Evolutionary conservation across 2,888 invertebrate genomes (phyloP).

Genomic region (Agonopterix alstromeriana): DNA sequence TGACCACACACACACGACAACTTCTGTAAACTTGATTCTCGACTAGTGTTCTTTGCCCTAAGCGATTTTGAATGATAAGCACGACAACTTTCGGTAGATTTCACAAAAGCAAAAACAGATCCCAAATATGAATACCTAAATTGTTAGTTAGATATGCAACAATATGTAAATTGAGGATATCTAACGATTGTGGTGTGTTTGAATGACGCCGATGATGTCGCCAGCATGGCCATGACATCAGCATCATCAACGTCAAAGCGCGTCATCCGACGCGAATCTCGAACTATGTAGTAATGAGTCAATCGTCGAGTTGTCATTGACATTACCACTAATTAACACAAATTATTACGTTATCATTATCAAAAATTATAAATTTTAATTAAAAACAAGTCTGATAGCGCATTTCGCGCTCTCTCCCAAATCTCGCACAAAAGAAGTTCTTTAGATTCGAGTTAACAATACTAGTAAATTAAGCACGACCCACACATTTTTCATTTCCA

Average conservation of each 20-base stretch:
- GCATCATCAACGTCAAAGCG: conserved; percentile 47
- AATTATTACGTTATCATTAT: neutral
- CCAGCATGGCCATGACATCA: conserved; percentile 63
- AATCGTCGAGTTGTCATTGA: conserved; percentile 47
- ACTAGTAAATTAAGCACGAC: too few relatives aligned
- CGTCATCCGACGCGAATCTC: conserved; percentile 56
- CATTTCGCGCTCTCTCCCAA: neutral
- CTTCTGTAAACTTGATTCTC: too few relatives aligned
- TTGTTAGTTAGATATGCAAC: neutral
- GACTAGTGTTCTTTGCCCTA: too few relatives aligned
- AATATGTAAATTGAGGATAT: neutral
- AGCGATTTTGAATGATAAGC: too few relatives aligned
- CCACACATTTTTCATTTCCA: too few relatives aligned
- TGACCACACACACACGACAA: too few relatives aligned
- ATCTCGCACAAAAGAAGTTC: neutral
- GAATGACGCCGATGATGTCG: conserved; percentile 32
- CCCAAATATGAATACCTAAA: too few relatives aligned
- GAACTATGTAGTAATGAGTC: conserved; percentile 39
- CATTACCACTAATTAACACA: conserved; percentile 14
- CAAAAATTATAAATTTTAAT: neutral
- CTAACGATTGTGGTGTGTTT: conserved; percentile 16
- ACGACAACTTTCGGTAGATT: too few relatives aligned
- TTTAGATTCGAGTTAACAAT: neutral
- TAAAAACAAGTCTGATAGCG: conserved; percentile 7
- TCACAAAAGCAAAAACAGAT: too few relatives aligned